Conservation (phyloP, 2,113 vertebrate genomes). For the Tetraodon nigroviridis region DNA sequence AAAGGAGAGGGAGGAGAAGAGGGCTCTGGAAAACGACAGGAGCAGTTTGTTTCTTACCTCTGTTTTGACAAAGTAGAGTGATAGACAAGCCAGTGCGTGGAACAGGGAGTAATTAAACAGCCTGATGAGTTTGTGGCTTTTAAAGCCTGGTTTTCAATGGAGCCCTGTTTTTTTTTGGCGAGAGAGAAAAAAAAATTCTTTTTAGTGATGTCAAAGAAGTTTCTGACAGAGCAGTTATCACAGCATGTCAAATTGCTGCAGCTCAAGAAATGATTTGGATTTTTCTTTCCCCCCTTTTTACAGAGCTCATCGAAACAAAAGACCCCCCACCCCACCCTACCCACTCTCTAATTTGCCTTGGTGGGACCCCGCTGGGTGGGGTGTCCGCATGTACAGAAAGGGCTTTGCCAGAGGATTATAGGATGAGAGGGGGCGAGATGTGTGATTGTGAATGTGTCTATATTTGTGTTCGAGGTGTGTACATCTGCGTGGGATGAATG, state of each 20-base stretch:
- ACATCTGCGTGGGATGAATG: conserved; percentile 44
- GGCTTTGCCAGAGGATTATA: conserved; percentile 74
- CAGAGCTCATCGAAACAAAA: conserved; percentile 78
- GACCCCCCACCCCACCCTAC: conserved; percentile 46
- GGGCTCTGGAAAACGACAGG: conserved; percentile 29
- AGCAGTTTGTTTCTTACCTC: conserved; percentile 60
- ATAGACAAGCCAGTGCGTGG: conserved; percentile 65
- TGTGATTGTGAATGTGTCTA: conserved; percentile 31
- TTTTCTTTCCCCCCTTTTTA: conserved; percentile 76
- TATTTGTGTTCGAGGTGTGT: conserved; percentile 46
- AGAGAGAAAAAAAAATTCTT: conserved; percentile 83
- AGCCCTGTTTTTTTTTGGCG: conserved; percentile 74
- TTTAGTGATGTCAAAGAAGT: conserved; percentile 87
- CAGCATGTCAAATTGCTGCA: conserved; percentile 99
- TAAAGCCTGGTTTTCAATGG: conserved; percentile 75
- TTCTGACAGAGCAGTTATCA: conserved; percentile 99
- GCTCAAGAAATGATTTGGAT: conserved; percentile 91
- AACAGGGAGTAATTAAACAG: conserved; percentile 94
- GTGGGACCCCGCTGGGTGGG: conserved; percentile 77
- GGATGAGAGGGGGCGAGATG: conserved; percentile 63
- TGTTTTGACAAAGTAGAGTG: conserved; percentile 72
- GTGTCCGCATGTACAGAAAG: conserved; percentile 77
- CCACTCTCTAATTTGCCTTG: conserved; percentile 76
- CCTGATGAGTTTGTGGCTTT: conserved; percentile 94
- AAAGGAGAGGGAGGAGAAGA: conserved; percentile 54